Conservation (phyloP, 1,140 invertebrate species). For the Drosophila virilis region DNA sequence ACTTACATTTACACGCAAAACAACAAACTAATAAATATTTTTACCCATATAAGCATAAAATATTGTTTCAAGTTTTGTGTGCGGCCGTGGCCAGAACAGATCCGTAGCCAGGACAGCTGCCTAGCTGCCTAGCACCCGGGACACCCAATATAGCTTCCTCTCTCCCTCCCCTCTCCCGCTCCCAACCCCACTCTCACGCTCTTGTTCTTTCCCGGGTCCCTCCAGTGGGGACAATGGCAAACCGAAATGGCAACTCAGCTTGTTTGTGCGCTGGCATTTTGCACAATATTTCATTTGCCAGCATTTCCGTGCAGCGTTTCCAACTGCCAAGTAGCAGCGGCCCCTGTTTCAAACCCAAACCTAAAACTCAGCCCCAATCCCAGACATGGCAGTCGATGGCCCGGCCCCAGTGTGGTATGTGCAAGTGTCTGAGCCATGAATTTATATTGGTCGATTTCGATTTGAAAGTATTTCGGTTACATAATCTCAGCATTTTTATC, state of each 20-base stretch:
- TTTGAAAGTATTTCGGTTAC: conserved; percentile 81
- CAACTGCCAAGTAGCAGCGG: conserved; percentile 10
- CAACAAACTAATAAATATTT: conserved; percentile 81
- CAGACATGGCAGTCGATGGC: not conserved
- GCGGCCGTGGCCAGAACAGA: conserved; percentile 8
- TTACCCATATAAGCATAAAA: conserved; percentile 73
- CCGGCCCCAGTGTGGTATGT: conserved; percentile 48
- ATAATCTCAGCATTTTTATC: conserved; percentile 79
- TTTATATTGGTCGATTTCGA: conserved; percentile 82
- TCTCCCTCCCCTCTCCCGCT: not conserved
- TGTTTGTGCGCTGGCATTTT: conserved; percentile 42
- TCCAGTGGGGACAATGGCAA: conserved; percentile 8
- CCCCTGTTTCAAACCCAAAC: conserved; percentile 6
- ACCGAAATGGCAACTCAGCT: conserved; percentile 58
- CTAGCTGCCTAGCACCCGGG: not conserved
- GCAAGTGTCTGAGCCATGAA: conserved; percentile 79
- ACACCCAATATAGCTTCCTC: not conserved
- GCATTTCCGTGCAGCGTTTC: conserved; percentile 38
- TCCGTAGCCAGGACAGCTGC: conserved; percentile 11
- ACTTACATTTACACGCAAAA: conserved; percentile 20
- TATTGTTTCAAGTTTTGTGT: conserved; percentile 56
- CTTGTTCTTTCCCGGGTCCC: no score
- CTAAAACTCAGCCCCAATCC: not conserved
- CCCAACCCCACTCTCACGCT: not conserved
- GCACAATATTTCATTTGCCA: conserved; percentile 72